A percentile compares a stretch with the other conserved stretches of the same genome.
phyloP scores from a whole-genome alignment of 2,113 vertebrate species.

The Chlamydotis undulata region DNA sequence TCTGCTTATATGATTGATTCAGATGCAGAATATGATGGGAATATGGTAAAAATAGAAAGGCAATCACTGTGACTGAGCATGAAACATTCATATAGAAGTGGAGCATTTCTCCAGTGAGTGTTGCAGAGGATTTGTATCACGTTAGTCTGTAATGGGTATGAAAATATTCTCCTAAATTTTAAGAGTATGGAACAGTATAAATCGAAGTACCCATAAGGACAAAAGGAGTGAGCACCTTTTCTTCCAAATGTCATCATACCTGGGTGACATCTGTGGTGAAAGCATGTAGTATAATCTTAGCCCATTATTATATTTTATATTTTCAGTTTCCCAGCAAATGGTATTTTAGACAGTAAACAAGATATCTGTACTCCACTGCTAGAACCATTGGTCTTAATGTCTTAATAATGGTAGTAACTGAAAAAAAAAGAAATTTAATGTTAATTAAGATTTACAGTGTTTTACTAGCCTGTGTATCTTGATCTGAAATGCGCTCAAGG shows the following conservation, averaged over 20 bases:
- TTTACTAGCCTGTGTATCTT: not conserved
- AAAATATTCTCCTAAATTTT: slow-evolving; percentile 28
- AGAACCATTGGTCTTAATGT: not conserved
- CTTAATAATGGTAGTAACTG: not conserved
- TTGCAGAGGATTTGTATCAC: slow-evolving; percentile 66
- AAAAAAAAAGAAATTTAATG: not conserved
- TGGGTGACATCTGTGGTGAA: not conserved
- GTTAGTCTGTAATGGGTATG: slow-evolving; percentile 41
- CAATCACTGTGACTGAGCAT: slow-evolving; percentile 78
- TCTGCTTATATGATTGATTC: slow-evolving; percentile 81
- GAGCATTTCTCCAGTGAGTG: slow-evolving; percentile 57
- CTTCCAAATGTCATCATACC: not conserved
- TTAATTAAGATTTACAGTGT: not conserved
- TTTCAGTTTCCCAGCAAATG: not conserved
- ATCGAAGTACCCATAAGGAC: slow-evolving; percentile 7
- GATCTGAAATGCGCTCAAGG: not conserved
- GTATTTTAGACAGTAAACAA: not conserved
- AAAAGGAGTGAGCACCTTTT: slow-evolving; percentile 16
- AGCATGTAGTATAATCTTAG: not conserved
- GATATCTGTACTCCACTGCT: not conserved
- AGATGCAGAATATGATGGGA: slow-evolving; percentile 76
- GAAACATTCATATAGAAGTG: slow-evolving; percentile 76
- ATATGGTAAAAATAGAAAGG: slow-evolving; percentile 83
- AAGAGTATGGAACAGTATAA: slow-evolving; percentile 53
- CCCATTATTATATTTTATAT: not conserved